Base-by-base conservation (phyloP, 2,888 invertebrate species). In the Acleris cristana region DNA sequence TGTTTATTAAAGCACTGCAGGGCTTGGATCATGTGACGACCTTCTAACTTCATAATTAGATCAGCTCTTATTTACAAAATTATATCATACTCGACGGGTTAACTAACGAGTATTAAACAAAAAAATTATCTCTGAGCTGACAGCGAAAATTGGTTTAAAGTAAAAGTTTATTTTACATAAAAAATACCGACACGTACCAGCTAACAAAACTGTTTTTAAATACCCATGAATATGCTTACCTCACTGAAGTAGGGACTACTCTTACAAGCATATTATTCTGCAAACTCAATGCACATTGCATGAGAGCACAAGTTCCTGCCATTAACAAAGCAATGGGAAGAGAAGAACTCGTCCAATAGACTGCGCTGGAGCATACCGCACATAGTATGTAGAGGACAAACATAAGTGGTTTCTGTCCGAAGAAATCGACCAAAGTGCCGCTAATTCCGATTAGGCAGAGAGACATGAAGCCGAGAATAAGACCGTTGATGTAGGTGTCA, bases 201-300 rank as follows among this genome's bases (percentile, higher is more conserved):
- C 2, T 16, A 45, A 16, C 14, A 6, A 6, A n/a, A 45, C n/a
- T n/a, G n/a, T 12, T 34, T 34, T 12, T 45, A 7, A 48, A 48
- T 18, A n/a, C 16, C 7, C 6, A 7, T n/a, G 5, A n/a, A 16
- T 5, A n/a, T 12, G 48, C 70, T 53, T 69, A 86, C 86, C 86
- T 81, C 51, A 84, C 74, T 44, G 82, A 80, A 0, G 86, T 87
- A 3, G 86, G 86, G 60, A 87, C 85, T 0, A 80, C 82, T 66
- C 86, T 72, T 0, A 84, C 77, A n/a, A 82, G 65, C 18, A 86
- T 71, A 70, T 79, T 84, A 44, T 81, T 79, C 21, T 83, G 79
- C 16, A 87, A 68, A 69, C 81, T 79, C 30, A 82, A 48, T 10
- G 80, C 74, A 0, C 83, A 77, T 64, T 84, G 85, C 76, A 83